These are phyloP conservation scores for Paratilapia polleni DNA, from an alignment of 2,113 vertebrate species.

Conservation along the genomic window DNA sequence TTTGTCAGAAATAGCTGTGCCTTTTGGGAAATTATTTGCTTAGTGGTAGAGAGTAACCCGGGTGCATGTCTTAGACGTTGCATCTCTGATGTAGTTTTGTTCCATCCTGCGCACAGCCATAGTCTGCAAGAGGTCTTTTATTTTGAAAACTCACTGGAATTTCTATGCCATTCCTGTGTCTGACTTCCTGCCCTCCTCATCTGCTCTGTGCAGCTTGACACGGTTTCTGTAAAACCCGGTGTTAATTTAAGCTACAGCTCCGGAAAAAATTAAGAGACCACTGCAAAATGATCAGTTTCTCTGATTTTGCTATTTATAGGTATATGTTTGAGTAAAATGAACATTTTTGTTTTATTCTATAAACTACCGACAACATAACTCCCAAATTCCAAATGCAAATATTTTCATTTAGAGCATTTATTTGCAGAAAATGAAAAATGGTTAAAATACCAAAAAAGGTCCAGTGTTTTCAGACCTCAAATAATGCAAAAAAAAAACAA, in stretches of 20 bases:
- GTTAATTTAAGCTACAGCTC: background rate
- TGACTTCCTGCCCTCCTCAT: background rate
- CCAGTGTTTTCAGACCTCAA: too few relatives aligned
- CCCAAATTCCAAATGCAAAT: too few relatives aligned
- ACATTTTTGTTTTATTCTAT: too few relatives aligned
- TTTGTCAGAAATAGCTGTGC: background rate
- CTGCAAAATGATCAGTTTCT: too few relatives aligned
- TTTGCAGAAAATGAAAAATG: too few relatives aligned
- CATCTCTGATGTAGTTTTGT: background rate
- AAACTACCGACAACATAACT: too few relatives aligned
- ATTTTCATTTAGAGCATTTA: too few relatives aligned
- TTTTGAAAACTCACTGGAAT: background rate
- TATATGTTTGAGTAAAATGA: too few relatives aligned
- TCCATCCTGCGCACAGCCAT: background rate
- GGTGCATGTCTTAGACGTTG: background rate
- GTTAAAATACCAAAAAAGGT: too few relatives aligned
- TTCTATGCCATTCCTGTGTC: background rate
- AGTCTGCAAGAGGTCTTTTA: background rate
- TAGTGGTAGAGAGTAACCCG: background rate
- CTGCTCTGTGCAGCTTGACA: background rate
- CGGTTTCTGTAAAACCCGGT: background rate
- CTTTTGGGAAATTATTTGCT: background rate
- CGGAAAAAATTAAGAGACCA: too few relatives aligned
- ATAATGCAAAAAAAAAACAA: too few relatives aligned
- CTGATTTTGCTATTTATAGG: too few relatives aligned